phyloP scores from a whole-genome alignment of 2,797 vertebrate genomes.

The Leptodactylus fallax region DNA sequence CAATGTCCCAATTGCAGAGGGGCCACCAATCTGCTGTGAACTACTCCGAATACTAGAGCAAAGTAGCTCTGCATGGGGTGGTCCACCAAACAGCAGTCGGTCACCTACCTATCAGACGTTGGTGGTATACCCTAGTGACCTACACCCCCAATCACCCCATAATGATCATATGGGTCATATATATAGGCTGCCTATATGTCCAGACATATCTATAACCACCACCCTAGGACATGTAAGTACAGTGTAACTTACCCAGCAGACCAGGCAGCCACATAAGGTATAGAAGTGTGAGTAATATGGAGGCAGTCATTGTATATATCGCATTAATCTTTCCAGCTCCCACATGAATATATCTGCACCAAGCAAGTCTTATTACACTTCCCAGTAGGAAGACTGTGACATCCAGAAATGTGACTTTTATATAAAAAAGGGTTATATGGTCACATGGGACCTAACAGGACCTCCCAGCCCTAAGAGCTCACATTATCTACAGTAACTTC shows the following conservation, averaged over 20 bases:
- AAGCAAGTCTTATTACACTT: slow-evolving; percentile 8
- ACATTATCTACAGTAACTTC: slow-evolving; percentile 48
- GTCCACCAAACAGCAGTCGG: no score
- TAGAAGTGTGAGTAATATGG: slow-evolving; percentile 72
- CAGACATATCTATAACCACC: not conserved
- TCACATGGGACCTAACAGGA: slow-evolving; percentile 72
- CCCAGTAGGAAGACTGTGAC: slow-evolving; percentile 66
- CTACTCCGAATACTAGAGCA: no score
- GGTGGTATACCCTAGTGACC: no score
- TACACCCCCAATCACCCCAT: no score
- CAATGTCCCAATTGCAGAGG: no score
- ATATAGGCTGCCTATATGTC: not conserved
- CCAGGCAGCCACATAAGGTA: slow-evolving; percentile 57
- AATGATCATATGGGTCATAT: no score
- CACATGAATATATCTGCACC: no score
- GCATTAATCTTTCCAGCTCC: slow-evolving; percentile 56
- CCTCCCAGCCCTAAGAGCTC: slow-evolving; percentile 79
- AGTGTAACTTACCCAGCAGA: slow-evolving; percentile 73
- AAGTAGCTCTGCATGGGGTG: no score
- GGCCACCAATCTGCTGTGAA: no score
- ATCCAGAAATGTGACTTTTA: slow-evolving; percentile 66
- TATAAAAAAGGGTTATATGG: slow-evolving; percentile 63
- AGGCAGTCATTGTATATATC: slow-evolving; percentile 69
- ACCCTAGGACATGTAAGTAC: not conserved
- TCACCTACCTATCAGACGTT: no score